phyloP scores from a whole-genome alignment of 2,113 vertebrate genomes.

The Castor canadensis region DNA sequence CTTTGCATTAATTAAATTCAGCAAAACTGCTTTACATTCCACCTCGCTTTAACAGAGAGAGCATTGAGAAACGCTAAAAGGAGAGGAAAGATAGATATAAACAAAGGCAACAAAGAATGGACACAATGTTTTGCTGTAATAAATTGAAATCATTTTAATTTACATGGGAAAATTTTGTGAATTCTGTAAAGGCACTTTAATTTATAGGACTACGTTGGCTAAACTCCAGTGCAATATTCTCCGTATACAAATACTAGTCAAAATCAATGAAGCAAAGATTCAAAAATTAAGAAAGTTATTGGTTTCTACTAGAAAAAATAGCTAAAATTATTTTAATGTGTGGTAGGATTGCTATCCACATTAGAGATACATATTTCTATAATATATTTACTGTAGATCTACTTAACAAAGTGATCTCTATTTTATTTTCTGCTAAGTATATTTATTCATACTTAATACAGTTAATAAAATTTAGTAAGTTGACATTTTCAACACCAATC shows the following conservation, averaged over 20 bases:
- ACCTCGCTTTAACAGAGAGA: slow-evolving; percentile 74
- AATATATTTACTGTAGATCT: background rate
- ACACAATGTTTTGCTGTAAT: slow-evolving; percentile 62
- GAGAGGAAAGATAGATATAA: slow-evolving; percentile 66
- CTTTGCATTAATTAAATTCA: slow-evolving; percentile 76
- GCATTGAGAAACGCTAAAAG: slow-evolving; percentile 70
- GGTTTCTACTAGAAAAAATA: background rate
- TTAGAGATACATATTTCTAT: background rate
- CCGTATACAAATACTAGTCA: background rate
- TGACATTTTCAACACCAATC: background rate
- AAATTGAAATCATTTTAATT: slow-evolving; percentile 75
- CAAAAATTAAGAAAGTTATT: background rate
- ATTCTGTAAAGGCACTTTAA: background rate
- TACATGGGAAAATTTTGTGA: slow-evolving; percentile 22
- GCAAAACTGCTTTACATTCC: slow-evolving; percentile 69
- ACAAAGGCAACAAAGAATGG: slow-evolving; percentile 74
- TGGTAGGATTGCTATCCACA: background rate
- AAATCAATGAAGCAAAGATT: background rate
- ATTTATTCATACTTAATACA: background rate
- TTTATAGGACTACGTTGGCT: slow-evolving; percentile 56
- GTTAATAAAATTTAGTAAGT: background rate
- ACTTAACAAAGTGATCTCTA: background rate
- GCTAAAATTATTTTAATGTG: background rate
- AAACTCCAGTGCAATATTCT: slow-evolving; percentile 37
- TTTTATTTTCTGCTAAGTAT: background rate